Evolutionary conservation across 2,888 invertebrate genomes (phyloP).

Genomic region (Didymodactylos carnosus): DNA sequence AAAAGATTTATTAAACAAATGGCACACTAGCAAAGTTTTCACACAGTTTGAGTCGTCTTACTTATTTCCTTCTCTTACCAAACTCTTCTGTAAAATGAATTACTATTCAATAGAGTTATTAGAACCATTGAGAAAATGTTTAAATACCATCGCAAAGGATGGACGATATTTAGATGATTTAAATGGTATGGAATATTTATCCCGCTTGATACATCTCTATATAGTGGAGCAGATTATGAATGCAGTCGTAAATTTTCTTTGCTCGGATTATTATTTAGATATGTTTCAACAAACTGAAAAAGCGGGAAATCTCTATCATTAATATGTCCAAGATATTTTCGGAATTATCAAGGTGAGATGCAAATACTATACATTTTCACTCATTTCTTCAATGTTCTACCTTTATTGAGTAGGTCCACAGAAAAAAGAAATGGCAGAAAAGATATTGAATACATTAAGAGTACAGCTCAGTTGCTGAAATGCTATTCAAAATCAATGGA

Average conservation of each 20-base stretch:
- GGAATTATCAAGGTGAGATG: background rate
- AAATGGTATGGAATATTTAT: background rate
- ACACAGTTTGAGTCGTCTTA: background rate
- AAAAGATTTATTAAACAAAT: no score
- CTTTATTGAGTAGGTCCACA: background rate
- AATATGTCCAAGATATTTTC: background rate
- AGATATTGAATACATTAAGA: background rate
- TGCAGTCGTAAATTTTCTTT: background rate
- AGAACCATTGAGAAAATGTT: background rate
- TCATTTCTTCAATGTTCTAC: background rate
- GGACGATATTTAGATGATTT: background rate
- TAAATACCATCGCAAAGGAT: background rate
- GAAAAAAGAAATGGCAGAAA: background rate
- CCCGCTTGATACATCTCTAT: background rate
- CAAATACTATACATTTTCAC: no score
- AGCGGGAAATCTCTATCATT: background rate
- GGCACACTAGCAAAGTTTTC: no score
- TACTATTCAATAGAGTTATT: background rate
- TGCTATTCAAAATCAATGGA: background rate
- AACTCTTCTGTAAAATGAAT: background rate
- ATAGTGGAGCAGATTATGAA: background rate
- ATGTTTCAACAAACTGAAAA: background rate
- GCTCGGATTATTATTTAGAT: background rate
- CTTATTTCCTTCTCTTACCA: background rate
- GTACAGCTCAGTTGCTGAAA: background rate